These are phyloP conservation scores for Lagopus leucura DNA, from an alignment of 2,113 vertebrate species.

Conservation along the genomic window DNA sequence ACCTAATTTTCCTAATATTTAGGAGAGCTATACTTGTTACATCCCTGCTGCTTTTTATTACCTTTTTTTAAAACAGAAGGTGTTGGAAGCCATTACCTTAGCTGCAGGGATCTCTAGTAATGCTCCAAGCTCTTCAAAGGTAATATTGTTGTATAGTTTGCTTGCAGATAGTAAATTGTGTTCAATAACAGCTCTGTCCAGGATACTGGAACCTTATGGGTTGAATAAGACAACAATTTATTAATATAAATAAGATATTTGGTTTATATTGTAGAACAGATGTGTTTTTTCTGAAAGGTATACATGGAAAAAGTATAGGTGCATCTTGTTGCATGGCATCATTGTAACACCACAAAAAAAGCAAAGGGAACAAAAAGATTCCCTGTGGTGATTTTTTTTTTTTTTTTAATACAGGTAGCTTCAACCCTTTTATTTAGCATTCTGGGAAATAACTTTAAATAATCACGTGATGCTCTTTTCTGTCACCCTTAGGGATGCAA, in stretches of 20 bases:
- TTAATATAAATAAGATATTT: neutral
- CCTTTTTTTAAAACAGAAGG: neutral
- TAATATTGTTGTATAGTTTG: constrained; percentile 99
- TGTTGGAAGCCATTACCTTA: constrained; percentile 80
- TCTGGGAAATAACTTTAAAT: neutral
- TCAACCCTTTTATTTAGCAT: neutral
- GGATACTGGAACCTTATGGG: constrained; percentile 92
- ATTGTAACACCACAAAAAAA: rapidly evolving
- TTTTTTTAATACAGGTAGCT: neutral
- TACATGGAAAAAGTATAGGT: neutral
- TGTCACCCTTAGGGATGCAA: neutral
- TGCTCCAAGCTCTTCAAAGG: constrained; percentile 97
- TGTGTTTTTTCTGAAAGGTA: neutral
- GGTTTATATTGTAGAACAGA: neutral
- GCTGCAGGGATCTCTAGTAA: constrained; percentile 98
- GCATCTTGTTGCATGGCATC: neutral
- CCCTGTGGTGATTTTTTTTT: rapidly evolving
- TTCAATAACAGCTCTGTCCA: constrained; percentile 98
- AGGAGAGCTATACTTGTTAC: neutral
- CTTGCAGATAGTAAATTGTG: constrained; percentile 98
- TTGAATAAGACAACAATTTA: neutral
- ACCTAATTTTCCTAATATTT: neutral
- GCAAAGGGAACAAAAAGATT: neutral
- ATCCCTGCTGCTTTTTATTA: neutral
- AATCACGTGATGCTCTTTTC: neutral